A percentile compares a stretch with the other conserved stretches of the same genome.
These are phyloP conservation scores for Diprion similis DNA, from an alignment of 1,140 invertebrate species.

Conservation along the genomic window DNA sequence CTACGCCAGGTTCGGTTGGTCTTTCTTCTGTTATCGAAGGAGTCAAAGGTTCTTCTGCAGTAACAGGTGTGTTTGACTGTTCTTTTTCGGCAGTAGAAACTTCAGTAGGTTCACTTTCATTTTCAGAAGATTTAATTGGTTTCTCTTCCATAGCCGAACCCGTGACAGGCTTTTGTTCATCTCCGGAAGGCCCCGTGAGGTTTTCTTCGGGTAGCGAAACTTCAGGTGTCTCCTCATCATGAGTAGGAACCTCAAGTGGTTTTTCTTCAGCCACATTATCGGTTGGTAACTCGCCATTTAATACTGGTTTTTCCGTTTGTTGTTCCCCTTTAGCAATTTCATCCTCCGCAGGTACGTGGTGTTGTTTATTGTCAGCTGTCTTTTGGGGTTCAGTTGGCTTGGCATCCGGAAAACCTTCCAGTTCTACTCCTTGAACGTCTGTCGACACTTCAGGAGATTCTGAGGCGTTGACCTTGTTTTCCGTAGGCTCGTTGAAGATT, in stretches of 20 bases:
- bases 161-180: constrained; percentile 13
- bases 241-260: not conserved
- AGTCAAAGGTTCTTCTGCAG: not conserved
- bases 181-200: not conserved
- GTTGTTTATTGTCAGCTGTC: constrained; percentile 23
- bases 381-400: constrained; percentile 14
- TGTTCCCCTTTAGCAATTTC: not conserved
- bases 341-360: not conserved
- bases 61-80: not conserved
- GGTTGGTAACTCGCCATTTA: constrained; percentile 6
- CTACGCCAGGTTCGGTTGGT: not conserved
- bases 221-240: not conserved
- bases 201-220: not conserved
- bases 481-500: constrained; percentile 10
- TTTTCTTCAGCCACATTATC: constrained; percentile 19
- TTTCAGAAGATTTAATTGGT: not conserved
- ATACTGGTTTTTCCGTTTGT: not conserved
- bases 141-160: not conserved
- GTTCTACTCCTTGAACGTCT: constrained; percentile 13
- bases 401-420: constrained; percentile 10
- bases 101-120: not conserved
- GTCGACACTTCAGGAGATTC: not conserved
- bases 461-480: constrained; percentile 10
- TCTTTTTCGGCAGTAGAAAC: not conserved
- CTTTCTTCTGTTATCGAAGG: not conserved